phyloP scores from a whole-genome alignment of 2,797 vertebrate genomes.

The Ptychadena robeensis region DNA sequence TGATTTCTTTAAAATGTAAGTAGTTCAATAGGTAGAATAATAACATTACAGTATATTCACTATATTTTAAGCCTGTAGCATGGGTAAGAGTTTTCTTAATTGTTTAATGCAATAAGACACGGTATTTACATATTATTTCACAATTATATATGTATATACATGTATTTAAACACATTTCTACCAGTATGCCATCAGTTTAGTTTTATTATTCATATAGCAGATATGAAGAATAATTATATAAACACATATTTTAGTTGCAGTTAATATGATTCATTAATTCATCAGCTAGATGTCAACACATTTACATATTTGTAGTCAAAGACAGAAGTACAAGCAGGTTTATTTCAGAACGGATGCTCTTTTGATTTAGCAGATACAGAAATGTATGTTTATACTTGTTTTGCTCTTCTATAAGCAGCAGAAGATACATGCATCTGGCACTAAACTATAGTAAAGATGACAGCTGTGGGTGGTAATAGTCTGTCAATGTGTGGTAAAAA shows the following conservation, averaged over 20 bases:
- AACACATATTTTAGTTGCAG: not conserved
- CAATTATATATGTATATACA: too few species aligned
- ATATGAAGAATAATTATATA: not conserved
- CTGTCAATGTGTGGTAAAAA: not conserved
- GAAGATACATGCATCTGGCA: conserved; percentile 4
- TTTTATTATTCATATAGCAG: not conserved
- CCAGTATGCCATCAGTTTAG: not conserved
- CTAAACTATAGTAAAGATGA: not conserved
- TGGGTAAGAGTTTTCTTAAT: too few species aligned
- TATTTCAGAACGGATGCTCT: not conserved
- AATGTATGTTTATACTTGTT: conserved; percentile 11
- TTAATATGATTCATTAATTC: not conserved
- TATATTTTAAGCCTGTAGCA: too few species aligned
- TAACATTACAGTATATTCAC: too few species aligned
- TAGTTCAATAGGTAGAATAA: too few species aligned
- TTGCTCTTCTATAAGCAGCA: not conserved
- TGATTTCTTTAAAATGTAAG: too few species aligned
- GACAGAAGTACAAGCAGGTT: not conserved
- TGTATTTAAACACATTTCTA: not conserved
- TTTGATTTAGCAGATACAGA: not conserved
- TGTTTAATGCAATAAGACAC: too few species aligned
- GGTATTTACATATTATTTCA: not conserved
- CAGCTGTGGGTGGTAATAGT: conserved; percentile 21
- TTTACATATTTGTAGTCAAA: not conserved
- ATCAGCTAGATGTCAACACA: not conserved